Conservation (phyloP, 2,797 vertebrate genomes). For the Columba guinea region DNA sequence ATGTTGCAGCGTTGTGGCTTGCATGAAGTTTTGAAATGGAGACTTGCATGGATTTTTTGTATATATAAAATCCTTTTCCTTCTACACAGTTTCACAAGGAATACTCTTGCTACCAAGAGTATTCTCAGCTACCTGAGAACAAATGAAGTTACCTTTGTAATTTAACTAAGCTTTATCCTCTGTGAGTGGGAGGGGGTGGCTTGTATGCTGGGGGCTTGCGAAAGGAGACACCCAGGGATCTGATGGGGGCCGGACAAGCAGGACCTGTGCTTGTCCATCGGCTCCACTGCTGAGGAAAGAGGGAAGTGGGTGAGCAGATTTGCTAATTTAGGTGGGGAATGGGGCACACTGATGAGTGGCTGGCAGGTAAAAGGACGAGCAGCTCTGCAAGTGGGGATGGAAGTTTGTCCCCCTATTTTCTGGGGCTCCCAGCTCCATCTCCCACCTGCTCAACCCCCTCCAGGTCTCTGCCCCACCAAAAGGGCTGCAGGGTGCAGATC, state of each 20-base stretch:
- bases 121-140: constrained; percentile 19
- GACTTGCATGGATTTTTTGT: background rate
- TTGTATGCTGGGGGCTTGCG: background rate
- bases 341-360: background rate
- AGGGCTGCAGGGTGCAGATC: accelerated
- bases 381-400: background rate
- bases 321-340: background rate
- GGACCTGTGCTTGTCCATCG: accelerated
- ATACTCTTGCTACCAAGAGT: background rate
- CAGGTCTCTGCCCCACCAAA: accelerated
- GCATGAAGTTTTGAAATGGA: constrained; percentile 21
- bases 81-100: background rate
- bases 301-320: background rate
- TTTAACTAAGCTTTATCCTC: background rate
- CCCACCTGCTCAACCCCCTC: background rate
- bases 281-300: background rate
- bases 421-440: background rate
- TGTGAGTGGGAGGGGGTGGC: accelerated
- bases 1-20: constrained; percentile 12
- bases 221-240: background rate
- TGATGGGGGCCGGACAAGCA: background rate
- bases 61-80: background rate
- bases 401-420: accelerated
- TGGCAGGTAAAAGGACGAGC: background rate
- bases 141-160: constrained; percentile 4